Evolutionary conservation across 1,140 invertebrate species (phyloP), one percentile per base, ranked within the genome.

Genomic region (Trinorchestia longiramus): DNA sequence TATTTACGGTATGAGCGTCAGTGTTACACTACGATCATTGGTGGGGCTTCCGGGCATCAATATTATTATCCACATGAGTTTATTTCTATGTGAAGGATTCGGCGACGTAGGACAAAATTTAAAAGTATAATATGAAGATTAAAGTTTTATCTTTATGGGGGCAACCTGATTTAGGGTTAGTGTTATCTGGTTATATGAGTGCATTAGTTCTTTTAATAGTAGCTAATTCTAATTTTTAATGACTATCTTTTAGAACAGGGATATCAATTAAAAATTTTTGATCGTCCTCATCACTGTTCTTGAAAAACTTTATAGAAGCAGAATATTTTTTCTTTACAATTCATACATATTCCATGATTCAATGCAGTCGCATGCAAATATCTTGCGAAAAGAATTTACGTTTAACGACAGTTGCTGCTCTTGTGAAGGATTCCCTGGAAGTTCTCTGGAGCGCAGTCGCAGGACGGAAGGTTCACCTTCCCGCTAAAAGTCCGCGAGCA

Each of bases 401-500:
- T 42, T 90, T 42, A n/a, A 17, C 4, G 11, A 15, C 41, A 90
- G 36, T 42, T 41, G n/a, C 88, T 43, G 41, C 36, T 90, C 88
- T 42, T 90, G 88, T 36, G 88, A 90, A 36, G 8, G 88, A 90
- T 90, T 90, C 28, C 43, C 88, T 42, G 88, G 4, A 43, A 45
- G 92, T 94, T 94, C 44, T 94, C 47, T 47, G 92, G 8, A 44
- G 43, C 19, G 92, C 44, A 45, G 92, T 94, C 44, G 44, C 43
- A 43, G 43, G 47, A 94, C 43, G 43, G 92, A 94, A 94, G 44
- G 92, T 94, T 47, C 92, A 47, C 44, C 92, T 94, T 47, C 6
- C 23, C 92, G 19, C 43, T 47, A 94, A 94, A 94, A 94, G 43
- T 94, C 92, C 19, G 19, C 19, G 92, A 94, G 92, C 92, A 94